Percentiles rank a stretch among this genome's conserved stretches.
These are phyloP conservation scores for Arizona elegans DNA, from an alignment of 2,113 vertebrate species.

Conservation along the genomic window DNA sequence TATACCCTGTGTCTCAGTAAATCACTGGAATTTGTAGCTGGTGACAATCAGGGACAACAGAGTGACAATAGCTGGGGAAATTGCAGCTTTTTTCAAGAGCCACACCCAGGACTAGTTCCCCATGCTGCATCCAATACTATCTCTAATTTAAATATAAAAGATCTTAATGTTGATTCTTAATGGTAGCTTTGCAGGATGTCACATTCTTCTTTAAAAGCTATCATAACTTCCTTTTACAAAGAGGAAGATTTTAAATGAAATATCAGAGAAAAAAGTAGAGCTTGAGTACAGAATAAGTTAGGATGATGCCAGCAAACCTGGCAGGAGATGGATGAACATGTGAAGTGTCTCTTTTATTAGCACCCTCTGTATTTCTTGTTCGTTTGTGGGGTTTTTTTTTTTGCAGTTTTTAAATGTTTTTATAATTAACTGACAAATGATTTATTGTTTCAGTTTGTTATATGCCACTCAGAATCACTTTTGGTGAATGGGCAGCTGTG, in stretches of 20 bases:
- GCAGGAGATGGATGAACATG: neutral
- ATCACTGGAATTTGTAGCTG: conserved; percentile 63
- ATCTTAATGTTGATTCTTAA: conserved; percentile 66
- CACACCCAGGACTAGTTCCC: conserved; percentile 63
- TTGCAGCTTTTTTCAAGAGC: conserved; percentile 63
- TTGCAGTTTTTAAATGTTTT: neutral
- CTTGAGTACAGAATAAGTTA: neutral
- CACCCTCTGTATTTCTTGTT: neutral
- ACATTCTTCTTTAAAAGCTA: conserved; percentile 36
- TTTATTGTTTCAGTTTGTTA: neutral
- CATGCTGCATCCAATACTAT: conserved; percentile 65
- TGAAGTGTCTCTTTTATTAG: neutral
- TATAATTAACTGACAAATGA: neutral
- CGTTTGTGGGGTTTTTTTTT: neutral
- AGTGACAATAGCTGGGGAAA: conserved; percentile 66
- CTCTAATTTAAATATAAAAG: conserved; percentile 73
- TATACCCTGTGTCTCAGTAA: conserved; percentile 61
- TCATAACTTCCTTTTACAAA: neutral
- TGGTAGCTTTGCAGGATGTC: conserved; percentile 45
- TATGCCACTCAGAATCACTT: neutral
- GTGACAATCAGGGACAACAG: conserved; percentile 53
- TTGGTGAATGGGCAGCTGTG: neutral
- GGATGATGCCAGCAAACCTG: neutral
- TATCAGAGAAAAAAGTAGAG: neutral
- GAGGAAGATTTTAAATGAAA: neutral